These are phyloP conservation scores for Maniola jurtina DNA, from an alignment of 1,140 invertebrate genomes.

Conservation along the genomic window DNA sequence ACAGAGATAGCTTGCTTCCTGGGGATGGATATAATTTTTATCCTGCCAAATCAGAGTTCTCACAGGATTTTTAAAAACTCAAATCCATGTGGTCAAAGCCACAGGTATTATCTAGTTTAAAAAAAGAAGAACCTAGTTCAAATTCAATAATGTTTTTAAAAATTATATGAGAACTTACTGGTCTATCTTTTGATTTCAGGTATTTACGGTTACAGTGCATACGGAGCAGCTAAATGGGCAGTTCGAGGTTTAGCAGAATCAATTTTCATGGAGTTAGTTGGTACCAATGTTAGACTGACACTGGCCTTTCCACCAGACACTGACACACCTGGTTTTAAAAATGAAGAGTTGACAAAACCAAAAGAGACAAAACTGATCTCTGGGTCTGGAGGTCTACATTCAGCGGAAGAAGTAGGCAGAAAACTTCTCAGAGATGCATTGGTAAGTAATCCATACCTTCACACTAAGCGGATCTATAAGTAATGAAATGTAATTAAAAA, in stretches of 20 bases:
- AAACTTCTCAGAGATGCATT: constrained; percentile 89
- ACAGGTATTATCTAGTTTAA: background rate
- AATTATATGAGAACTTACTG: background rate
- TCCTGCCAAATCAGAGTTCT: too few relatives aligned
- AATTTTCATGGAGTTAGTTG: constrained; percentile 93
- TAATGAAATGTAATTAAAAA: too few relatives aligned
- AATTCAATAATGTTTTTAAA: background rate
- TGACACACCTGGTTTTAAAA: constrained; percentile 96
- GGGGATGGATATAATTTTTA: too few relatives aligned
- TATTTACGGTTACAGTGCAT: constrained; percentile 94
- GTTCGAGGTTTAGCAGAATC: constrained; percentile 96
- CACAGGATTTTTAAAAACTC: too few relatives aligned
- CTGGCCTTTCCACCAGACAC: constrained; percentile 96
- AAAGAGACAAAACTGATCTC: constrained; percentile 94
- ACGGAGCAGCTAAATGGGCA: constrained; percentile 96
- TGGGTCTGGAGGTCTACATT: constrained; percentile 86
- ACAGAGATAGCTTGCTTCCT: too few relatives aligned
- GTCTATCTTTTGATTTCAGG: constrained; percentile 58
- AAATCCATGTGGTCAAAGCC: too few relatives aligned
- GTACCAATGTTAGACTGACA: constrained; percentile 91
- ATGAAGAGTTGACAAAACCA: constrained; percentile 92
- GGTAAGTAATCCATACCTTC: constrained; percentile 73
- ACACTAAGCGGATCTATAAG: too few relatives aligned
- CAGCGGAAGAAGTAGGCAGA: constrained; percentile 89
- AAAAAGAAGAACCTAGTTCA: background rate